A percentile compares a stretch with the other conserved stretches of the same genome.
These are phyloP conservation scores for Drosophila picticornis DNA, from an alignment of 2,888 invertebrate genomes.

Conservation along the genomic window DNA sequence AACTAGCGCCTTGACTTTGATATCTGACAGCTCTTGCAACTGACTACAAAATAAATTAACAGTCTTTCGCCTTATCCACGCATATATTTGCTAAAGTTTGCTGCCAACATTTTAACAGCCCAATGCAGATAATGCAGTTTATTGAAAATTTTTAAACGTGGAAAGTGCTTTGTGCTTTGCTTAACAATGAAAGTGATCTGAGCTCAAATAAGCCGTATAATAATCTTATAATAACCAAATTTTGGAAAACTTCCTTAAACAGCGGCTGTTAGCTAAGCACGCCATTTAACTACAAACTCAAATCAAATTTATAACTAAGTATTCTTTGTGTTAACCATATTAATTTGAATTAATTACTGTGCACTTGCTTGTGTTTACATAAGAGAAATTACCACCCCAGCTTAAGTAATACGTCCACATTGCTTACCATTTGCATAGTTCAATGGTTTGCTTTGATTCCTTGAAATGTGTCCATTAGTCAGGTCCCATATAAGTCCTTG, in stretches of 20 bases:
- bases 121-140: neutral
- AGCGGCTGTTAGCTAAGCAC: neutral
- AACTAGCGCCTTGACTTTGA: conserved; percentile 22
- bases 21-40: conserved; percentile 28
- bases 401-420: neutral
- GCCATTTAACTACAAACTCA: neutral
- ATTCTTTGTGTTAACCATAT: conserved; percentile 14
- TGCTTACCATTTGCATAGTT: no score
- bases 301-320: conserved; percentile 18
- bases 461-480: conserved; percentile 3
- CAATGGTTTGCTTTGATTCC: neutral
- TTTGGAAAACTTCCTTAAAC: fast-evolving
- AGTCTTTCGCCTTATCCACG: neutral
- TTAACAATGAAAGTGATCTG: neutral
- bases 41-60: conserved; percentile 50
- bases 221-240: neutral
- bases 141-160: neutral
- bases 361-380: conserved; percentile 27
- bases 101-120: neutral
- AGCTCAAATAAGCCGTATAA: neutral
- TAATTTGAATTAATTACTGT: conserved; percentile 36
- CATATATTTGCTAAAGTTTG: conserved; percentile 17
- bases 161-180: neutral
- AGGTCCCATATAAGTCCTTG: conserved; percentile 12
- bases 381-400: conserved; percentile 20